A percentile compares a stretch with the other conserved stretches of the same genome.
Evolutionary conservation across 2,113 vertebrate genomes (phyloP).

Genomic region (Lanius collurio): DNA sequence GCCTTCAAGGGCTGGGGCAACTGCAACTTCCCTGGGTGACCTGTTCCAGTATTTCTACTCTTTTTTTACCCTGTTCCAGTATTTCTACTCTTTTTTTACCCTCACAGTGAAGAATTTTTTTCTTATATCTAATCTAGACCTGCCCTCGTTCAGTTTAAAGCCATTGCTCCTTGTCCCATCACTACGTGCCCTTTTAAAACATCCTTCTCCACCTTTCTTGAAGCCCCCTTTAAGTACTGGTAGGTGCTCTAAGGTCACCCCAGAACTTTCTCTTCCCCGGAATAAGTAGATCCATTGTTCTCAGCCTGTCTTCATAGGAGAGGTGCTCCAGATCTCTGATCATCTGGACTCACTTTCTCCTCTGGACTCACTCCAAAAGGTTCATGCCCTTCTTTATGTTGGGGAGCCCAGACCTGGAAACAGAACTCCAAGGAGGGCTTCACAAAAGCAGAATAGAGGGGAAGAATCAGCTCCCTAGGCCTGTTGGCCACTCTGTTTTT

Average conservation of each 20-base stretch:
- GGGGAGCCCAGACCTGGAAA: neutral
- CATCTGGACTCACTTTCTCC: neutral
- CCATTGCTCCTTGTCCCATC: neutral
- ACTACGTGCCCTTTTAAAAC: neutral
- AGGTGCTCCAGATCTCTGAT: neutral
- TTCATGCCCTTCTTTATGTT: neutral
- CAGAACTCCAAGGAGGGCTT: neutral
- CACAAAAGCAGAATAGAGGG: neutral
- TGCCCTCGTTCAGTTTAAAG: neutral
- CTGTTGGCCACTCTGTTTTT: neutral
- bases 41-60: neutral
- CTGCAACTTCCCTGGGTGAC: neutral
- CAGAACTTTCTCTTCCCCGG: neutral
- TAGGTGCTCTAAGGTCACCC: neutral
- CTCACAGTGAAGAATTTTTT: neutral
- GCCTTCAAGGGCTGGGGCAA: neutral
- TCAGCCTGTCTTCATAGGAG: neutral
- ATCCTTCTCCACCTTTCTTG: neutral
- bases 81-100: neutral
- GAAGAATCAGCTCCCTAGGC: neutral
- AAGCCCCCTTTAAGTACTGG: neutral
- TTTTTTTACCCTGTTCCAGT: neutral
- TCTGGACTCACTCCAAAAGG: neutral
- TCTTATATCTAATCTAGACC: neutral
- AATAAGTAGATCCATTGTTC: neutral